phyloP scores from a whole-genome alignment of 2,797 vertebrate genomes.

The Lepidocolaptes lacrymiger region DNA sequence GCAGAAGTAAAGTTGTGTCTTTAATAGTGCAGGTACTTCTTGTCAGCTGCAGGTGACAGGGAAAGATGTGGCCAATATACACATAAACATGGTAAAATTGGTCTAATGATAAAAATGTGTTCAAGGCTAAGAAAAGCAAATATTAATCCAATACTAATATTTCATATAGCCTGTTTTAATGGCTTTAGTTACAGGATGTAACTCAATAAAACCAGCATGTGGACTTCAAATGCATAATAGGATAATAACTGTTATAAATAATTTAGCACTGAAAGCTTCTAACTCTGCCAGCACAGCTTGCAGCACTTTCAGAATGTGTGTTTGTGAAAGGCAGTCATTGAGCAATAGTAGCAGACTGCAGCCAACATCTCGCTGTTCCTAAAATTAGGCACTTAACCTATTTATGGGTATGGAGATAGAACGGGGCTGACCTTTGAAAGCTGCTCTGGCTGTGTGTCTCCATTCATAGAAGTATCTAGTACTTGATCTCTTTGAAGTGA shows the following conservation, averaged over 20 bases:
- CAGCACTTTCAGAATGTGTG: not conserved
- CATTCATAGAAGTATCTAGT: not conserved
- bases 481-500: not conserved
- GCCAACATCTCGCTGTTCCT: not conserved
- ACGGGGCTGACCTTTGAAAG: not conserved
- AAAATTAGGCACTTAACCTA: not conserved
- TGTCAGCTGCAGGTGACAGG: not conserved
- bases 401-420: not conserved
- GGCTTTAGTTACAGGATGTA: not conserved
- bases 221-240: not conserved
- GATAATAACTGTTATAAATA: conserved; percentile 4
- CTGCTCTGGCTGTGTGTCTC: not conserved
- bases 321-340: not conserved
- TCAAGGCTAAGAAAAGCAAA: not conserved
- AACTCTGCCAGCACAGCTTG: not conserved
- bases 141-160: not conserved
- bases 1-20: not conserved
- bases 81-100: not conserved
- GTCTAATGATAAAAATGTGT: not conserved
- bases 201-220: not conserved
- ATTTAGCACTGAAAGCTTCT: not conserved
- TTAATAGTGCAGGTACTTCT: not conserved
- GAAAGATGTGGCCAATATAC: not conserved
- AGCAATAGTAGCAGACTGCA: not conserved
- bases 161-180: not conserved